Percentiles rank a stretch among this genome's conserved stretches.
These are phyloP conservation scores for Caenorhabditis sp. DNA, from an alignment of 2,888 invertebrate species.

Conservation along the genomic window DNA sequence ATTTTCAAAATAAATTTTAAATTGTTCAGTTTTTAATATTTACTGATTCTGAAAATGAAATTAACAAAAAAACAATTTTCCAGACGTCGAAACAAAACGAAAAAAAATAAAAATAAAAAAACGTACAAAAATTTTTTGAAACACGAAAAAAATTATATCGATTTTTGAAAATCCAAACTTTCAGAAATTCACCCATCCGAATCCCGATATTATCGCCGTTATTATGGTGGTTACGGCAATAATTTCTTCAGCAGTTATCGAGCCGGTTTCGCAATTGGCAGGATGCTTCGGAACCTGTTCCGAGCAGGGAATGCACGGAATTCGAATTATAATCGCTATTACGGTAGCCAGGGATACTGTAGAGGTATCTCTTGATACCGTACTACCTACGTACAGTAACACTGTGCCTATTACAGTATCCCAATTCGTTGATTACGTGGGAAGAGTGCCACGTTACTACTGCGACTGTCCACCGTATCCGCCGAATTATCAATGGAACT, in stretches of 20 bases:
- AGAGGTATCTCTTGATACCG: conserved; percentile 6
- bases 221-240: conserved; percentile 10
- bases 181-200: not conserved
- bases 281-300: conserved; percentile 22
- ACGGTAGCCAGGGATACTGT: conserved; percentile 21
- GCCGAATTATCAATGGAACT: conserved; percentile 54
- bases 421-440: conserved; percentile 43
- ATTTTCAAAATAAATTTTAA: no score
- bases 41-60: no score
- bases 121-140: no score
- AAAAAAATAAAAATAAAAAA: no score
- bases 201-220: conserved; percentile 13
- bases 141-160: no score
- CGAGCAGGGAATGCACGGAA: conserved; percentile 5
- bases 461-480: conserved; percentile 56
- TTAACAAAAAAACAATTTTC: no score
- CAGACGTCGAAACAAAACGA: no score
- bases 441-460: conserved; percentile 32
- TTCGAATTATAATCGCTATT: conserved; percentile 21
- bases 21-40: no score
- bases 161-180: no score
- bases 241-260: not conserved
- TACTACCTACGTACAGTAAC: no score
- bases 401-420: conserved; percentile 3
- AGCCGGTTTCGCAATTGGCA: not conserved